phyloP scores from a whole-genome alignment of 2,797 vertebrate species.

The Darevskia mixta region DNA sequence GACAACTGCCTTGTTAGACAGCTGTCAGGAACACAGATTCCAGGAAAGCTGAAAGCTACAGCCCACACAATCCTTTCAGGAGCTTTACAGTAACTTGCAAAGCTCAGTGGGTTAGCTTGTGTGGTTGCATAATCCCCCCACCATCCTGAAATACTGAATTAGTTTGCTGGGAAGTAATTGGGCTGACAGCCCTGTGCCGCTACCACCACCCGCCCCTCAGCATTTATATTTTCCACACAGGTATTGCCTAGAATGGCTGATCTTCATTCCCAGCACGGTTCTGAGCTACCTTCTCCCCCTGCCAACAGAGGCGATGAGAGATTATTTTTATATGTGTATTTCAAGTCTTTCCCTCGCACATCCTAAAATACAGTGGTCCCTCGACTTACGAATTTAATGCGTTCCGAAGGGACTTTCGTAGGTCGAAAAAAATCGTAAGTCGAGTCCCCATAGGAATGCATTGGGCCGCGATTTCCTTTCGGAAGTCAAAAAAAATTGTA shows the following conservation, averaged over 20 bases:
- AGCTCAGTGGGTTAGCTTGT: background rate
- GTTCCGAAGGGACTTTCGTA: no score
- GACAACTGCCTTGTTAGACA: background rate
- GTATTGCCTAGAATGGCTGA: background rate
- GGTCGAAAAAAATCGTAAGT: no score
- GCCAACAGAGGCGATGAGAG: background rate
- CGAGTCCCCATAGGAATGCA: no score
- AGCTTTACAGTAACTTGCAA: background rate
- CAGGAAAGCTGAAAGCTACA: background rate
- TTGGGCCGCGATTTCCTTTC: no score
- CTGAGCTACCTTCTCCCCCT: background rate
- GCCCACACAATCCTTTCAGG: background rate
- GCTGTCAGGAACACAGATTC: conserved; percentile 8
- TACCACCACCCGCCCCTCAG: background rate
- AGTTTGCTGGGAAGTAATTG: background rate
- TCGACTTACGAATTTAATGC: no score
- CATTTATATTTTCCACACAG: background rate
- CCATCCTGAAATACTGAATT: background rate
- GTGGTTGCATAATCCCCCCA: background rate
- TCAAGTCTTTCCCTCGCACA: accelerated
- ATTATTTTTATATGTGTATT: background rate
- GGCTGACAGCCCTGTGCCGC: background rate
- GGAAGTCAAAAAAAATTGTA: no score
- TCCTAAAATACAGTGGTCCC: no score
- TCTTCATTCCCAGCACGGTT: background rate